phyloP scores from a whole-genome alignment of 30 jellyfish, hydroid and myxozoan genomes.

The Aurelia coerulea region DNA sequence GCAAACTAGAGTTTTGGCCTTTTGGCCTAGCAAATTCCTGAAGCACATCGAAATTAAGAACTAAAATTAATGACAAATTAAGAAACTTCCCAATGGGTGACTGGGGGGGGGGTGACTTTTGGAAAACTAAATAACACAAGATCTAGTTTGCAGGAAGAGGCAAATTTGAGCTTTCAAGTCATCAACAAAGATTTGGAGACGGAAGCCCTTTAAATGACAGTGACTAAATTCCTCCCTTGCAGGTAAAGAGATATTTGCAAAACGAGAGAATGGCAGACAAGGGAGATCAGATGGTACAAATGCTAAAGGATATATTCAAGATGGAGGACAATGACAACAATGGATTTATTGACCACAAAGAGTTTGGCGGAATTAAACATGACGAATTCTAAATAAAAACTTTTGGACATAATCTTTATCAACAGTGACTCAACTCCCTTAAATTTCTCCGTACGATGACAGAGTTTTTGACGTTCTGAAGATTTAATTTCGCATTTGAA shows the following conservation, averaged over 20 bases:
- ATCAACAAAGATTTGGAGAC: too few relatives aligned
- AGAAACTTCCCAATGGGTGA: too few relatives aligned
- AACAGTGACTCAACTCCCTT: neutral
- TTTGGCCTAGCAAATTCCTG: too few relatives aligned
- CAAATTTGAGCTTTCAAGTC: too few relatives aligned
- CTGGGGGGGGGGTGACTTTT: too few relatives aligned
- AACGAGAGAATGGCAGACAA: constrained; percentile 69
- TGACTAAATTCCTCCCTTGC: neutral
- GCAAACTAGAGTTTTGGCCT: too few relatives aligned
- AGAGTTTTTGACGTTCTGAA: neutral
- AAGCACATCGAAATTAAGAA: too few relatives aligned
- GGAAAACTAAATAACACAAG: too few relatives aligned
- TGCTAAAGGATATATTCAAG: constrained; percentile 79
- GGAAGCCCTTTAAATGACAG: too few relatives aligned
- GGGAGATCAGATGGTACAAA: constrained; percentile 65
- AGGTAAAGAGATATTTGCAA: constrained; percentile 75
- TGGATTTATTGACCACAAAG: constrained; percentile 85
- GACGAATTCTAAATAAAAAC: constrained; percentile 77
- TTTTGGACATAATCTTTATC: neutral
- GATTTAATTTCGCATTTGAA: neutral
- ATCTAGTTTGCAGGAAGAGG: too few relatives aligned
- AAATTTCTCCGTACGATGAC: neutral
- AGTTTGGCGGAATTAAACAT: constrained; percentile 89
- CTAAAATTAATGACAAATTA: too few relatives aligned
- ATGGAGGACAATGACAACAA: constrained; percentile 87